Conservation (phyloP, 1,140 invertebrate genomes). For the Goniozus legneri region DNA sequence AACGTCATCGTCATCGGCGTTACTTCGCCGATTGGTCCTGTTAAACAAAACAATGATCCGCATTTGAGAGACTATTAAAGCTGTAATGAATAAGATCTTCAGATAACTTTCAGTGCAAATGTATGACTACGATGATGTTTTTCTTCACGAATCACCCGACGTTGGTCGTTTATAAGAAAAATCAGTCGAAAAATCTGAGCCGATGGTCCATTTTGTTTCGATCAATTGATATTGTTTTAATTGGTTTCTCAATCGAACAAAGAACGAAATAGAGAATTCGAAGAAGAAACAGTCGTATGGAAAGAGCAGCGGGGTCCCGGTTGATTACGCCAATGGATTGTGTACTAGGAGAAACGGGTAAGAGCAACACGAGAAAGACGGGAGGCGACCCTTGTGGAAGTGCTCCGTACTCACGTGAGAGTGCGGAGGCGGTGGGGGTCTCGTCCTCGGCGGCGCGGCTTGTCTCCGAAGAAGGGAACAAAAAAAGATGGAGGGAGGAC, state of each 20-base stretch:
- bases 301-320: neutral
- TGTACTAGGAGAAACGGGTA: conserved; percentile 47
- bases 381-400: too few relatives aligned
- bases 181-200: too few relatives aligned
- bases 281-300: neutral
- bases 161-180: too few relatives aligned
- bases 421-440: conserved; percentile 49
- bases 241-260: too few relatives aligned
- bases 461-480: conserved; percentile 27
- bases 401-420: too few relatives aligned
- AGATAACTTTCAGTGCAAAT: too few relatives aligned
- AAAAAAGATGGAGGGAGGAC: conserved; percentile 32
- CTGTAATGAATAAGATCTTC: too few relatives aligned
- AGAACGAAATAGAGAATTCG: neutral
- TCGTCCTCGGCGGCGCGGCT: conserved; percentile 3
- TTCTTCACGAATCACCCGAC: too few relatives aligned
- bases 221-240: too few relatives aligned
- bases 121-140: too few relatives aligned
- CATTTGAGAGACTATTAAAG: too few relatives aligned
- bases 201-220: too few relatives aligned
- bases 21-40: conserved; percentile 3
- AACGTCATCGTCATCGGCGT: conserved; percentile 5
- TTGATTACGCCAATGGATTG: conserved; percentile 41
- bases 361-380: conserved; percentile 41
- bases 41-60: neutral